A percentile compares a stretch with the other conserved stretches of the same genome.
phyloP scores from a whole-genome alignment of 2,797 vertebrate genomes.

The Protonibea diacanthus region DNA sequence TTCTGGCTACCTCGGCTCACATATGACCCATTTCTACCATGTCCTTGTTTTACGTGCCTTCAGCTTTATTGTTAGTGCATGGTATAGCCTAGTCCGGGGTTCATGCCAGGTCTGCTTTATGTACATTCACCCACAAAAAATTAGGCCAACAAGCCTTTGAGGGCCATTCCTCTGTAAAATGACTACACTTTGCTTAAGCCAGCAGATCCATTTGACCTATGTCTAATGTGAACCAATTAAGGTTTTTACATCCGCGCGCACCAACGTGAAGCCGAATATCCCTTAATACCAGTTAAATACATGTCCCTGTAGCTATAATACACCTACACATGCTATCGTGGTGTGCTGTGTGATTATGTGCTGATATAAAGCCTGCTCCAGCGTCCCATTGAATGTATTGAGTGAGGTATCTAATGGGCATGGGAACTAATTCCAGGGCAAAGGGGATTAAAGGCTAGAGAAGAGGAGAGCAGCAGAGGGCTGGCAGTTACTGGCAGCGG shows the following conservation, averaged over 20 bases:
- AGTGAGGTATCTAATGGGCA: slow-evolving; percentile 82
- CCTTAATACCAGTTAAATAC: slow-evolving; percentile 82
- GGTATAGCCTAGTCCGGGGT: slow-evolving; percentile 51
- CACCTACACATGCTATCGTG: slow-evolving; percentile 77
- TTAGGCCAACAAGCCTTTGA: slow-evolving; percentile 67
- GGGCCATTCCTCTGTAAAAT: slow-evolving; percentile 61
- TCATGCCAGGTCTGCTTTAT: slow-evolving; percentile 40
- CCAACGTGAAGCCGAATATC: slow-evolving; percentile 75
- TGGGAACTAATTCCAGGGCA: slow-evolving; percentile 82
- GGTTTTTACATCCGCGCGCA: slow-evolving; percentile 72
- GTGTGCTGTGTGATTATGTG: slow-evolving; percentile 75
- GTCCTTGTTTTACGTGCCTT: slow-evolving; percentile 66
- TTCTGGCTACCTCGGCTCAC: slow-evolving; percentile 75
- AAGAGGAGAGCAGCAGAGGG: slow-evolving; percentile 67
- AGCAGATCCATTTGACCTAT: slow-evolving; percentile 78
- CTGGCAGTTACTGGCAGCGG: slow-evolving; percentile 73
- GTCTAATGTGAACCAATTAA: slow-evolving; percentile 83
- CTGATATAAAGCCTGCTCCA: slow-evolving; percentile 76
- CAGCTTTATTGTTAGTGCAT: slow-evolving; percentile 59
- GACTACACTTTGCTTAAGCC: slow-evolving; percentile 74
- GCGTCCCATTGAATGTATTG: slow-evolving; percentile 72
- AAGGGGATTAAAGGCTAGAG: slow-evolving; percentile 82
- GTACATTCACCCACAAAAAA: slow-evolving; percentile 58
- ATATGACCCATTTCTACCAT: slow-evolving; percentile 78
- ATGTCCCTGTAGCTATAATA: slow-evolving; percentile 75